These are phyloP conservation scores for Chesias legatella DNA, from an alignment of 2,888 invertebrate genomes.

Conservation along the genomic window DNA sequence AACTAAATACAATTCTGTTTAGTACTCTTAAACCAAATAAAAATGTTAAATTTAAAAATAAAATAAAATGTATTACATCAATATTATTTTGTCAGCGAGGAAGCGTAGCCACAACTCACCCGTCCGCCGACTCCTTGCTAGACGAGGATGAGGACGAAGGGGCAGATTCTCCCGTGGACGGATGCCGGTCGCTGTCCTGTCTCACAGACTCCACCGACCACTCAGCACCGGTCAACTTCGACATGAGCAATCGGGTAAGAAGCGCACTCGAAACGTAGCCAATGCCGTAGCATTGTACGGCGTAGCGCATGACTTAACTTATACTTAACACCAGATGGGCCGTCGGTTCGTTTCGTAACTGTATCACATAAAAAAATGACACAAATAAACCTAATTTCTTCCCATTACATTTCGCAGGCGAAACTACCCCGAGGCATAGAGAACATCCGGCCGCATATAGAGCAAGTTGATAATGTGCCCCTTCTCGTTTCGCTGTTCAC, in stretches of 20 bases:
- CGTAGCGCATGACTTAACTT: too few species aligned
- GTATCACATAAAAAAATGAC: too few species aligned
- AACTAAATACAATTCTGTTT: too few species aligned
- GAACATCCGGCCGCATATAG: constrained; percentile 96
- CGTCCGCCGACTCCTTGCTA: constrained; percentile 78
- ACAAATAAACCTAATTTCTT: too few species aligned
- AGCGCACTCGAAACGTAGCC: background rate
- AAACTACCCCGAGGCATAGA: constrained; percentile 97
- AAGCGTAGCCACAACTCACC: constrained; percentile 64
- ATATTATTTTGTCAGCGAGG: too few species aligned
- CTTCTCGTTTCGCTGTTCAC: constrained; percentile 98
- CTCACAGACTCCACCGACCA: constrained; percentile 95
- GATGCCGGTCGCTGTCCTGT: constrained; percentile 91
- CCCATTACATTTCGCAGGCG: constrained; percentile 77
- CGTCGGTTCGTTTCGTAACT: too few species aligned
- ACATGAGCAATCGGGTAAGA: constrained; percentile 93
- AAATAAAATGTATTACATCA: too few species aligned
- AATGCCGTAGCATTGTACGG: background rate
- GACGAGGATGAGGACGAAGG: constrained; percentile 55
- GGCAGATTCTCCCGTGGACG: constrained; percentile 81
- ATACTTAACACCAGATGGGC: too few species aligned
- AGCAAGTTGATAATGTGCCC: constrained; percentile 98
- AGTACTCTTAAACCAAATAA: too few species aligned
- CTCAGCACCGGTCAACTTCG: constrained; percentile 94
- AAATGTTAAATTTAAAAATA: too few species aligned